Conservation (phyloP, 2,888 invertebrate genomes). For the Lithophane leautieri region DNA sequence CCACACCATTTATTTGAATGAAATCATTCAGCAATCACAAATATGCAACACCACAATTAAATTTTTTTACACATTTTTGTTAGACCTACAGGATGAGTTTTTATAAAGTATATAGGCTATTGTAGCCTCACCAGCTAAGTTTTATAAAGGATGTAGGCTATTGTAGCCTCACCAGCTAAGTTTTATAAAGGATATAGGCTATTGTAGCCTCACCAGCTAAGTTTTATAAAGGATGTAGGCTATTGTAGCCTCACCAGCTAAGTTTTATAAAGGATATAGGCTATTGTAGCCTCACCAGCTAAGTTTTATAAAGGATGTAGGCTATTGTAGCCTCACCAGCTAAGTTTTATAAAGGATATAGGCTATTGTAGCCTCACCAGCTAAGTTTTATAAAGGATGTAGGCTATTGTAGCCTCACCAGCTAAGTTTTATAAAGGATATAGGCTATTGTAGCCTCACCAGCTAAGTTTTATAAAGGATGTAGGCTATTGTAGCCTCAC, state of each 20-base stretch:
- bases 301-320: neutral
- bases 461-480: neutral
- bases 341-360: neutral
- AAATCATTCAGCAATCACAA: slow-evolving; percentile 1
- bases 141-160: neutral
- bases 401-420: too few species aligned
- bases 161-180: too few species aligned
- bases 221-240: neutral
- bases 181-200: neutral
- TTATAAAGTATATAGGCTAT: neutral
- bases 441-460: too few species aligned
- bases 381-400: neutral
- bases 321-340: too few species aligned
- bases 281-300: too few species aligned
- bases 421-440: neutral
- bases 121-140: neutral
- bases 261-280: neutral
- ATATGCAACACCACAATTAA: neutral
- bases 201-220: too few species aligned
- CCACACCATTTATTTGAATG: neutral
- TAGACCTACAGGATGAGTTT: neutral
- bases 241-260: too few species aligned
- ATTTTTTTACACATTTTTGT: neutral
- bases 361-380: too few species aligned
- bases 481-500: too few species aligned